These are phyloP conservation scores for Arizona elegans DNA, from an alignment of 2,113 vertebrate species.

Conservation along the genomic window DNA sequence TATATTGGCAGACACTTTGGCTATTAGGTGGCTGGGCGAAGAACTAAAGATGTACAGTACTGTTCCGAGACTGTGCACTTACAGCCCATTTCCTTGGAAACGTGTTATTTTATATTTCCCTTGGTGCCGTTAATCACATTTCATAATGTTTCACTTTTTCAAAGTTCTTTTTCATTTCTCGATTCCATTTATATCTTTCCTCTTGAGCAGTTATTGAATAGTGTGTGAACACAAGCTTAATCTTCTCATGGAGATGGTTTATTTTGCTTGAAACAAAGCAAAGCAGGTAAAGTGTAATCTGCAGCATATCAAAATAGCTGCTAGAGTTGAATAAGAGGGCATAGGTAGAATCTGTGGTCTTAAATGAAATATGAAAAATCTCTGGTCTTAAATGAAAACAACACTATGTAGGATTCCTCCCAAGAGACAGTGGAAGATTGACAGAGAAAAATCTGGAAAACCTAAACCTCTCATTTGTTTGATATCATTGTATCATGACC, in stretches of 20 bases:
- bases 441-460: background rate
- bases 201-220: conserved; percentile 56
- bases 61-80: conserved; percentile 67
- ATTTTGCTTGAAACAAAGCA: conserved; percentile 37
- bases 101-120: conserved; percentile 69
- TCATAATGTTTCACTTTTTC: conserved; percentile 61
- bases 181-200: conserved; percentile 54
- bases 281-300: conserved; percentile 28
- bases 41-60: conserved; percentile 70
- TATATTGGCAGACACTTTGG: conserved; percentile 71
- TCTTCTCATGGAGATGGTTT: conserved; percentile 27
- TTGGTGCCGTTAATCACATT: conserved; percentile 72
- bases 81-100: conserved; percentile 61
- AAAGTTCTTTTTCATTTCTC: conserved; percentile 52
- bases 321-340: conserved; percentile 42
- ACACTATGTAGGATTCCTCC: conserved; percentile 35
- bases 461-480: background rate
- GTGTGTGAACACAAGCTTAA: conserved; percentile 52
- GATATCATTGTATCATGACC: background rate
- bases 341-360: conserved; percentile 36
- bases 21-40: conserved; percentile 74
- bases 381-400: conserved; percentile 44
- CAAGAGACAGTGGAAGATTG: background rate
- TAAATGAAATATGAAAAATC: conserved; percentile 37
- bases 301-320: conserved; percentile 30